Conservation (phyloP, 2,888 invertebrate species). For the Creontiades dilutus region DNA sequence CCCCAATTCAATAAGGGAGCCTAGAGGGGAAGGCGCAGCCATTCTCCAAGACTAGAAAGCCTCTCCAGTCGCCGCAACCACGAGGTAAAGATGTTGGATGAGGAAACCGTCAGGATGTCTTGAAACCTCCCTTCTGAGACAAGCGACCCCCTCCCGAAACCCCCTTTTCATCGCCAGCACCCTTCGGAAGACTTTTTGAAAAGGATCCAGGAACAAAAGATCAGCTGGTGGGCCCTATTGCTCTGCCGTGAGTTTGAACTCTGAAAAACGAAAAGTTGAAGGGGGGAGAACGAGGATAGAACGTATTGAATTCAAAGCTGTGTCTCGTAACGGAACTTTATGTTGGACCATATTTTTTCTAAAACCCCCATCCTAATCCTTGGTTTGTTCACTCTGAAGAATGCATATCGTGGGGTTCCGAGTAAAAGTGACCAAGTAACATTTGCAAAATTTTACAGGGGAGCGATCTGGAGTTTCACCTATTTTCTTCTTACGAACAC, state of each 20-base stretch:
- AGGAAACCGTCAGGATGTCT: conserved; percentile 31
- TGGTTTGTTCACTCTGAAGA: too few relatives aligned
- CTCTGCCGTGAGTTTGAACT: not conserved
- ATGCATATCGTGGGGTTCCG: too few relatives aligned
- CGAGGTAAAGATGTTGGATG: conserved; percentile 23
- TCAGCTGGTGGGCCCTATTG: conserved; percentile 6
- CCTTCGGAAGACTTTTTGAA: conserved; percentile 1
- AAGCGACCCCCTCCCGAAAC: not conserved
- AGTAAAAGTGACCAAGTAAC: too few relatives aligned
- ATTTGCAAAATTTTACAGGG: too few relatives aligned
- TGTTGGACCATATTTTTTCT: too few relatives aligned
- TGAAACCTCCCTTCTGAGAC: conserved; percentile 20
- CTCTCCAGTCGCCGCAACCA: not conserved
- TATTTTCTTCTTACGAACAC: too few relatives aligned
- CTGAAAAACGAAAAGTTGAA: not conserved
- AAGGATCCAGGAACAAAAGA: conserved; percentile 19
- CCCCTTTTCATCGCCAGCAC: not conserved
- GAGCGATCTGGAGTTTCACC: too few relatives aligned
- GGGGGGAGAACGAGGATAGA: not conserved
- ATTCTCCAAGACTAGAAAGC: not conserved
- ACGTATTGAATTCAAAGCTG: not conserved
- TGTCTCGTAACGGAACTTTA: not conserved
- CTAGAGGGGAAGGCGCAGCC: not conserved
- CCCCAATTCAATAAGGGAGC: not conserved
- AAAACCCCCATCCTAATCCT: too few relatives aligned